A percentile compares a stretch with the other conserved stretches of the same genome.
These are phyloP conservation scores for Lepidonotus clava DNA, from an alignment of 2,888 invertebrate species.

Conservation along the genomic window DNA sequence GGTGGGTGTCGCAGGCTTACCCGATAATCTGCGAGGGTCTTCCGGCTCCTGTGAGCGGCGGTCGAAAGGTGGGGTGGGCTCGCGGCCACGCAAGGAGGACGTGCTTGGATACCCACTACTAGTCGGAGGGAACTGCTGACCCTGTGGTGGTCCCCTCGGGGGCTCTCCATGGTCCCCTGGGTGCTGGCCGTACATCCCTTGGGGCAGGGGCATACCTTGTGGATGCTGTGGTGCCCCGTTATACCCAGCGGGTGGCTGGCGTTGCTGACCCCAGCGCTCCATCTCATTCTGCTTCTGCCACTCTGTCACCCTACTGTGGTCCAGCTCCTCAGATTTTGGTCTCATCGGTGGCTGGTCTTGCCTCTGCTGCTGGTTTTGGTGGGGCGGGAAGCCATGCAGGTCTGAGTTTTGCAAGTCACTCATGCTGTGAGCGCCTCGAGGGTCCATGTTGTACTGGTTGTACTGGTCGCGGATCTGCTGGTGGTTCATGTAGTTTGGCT, in stretches of 20 bases:
- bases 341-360: not conserved
- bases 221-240: not conserved
- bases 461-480: constrained; percentile 28
- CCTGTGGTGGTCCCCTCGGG: constrained; percentile 74
- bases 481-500: constrained; percentile 59
- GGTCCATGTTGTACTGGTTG: not conserved
- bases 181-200: not conserved
- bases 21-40: constrained; percentile 62
- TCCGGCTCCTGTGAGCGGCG: constrained; percentile 67
- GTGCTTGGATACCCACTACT: constrained; percentile 77
- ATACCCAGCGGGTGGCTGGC: not conserved
- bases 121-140: constrained; percentile 69
- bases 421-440: not conserved
- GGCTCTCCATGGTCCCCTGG: constrained; percentile 67
- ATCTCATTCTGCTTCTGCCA: constrained; percentile 70
- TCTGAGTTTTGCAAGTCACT: not conserved
- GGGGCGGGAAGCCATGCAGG: not conserved
- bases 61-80: constrained; percentile 72
- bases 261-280: constrained; percentile 10
- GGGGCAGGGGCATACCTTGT: not conserved
- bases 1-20: constrained; percentile 63
- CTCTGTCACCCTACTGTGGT: constrained; percentile 66
- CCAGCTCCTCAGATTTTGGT: constrained; percentile 30
- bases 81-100: constrained; percentile 70
- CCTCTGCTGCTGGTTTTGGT: not conserved